These are phyloP conservation scores for Enteromius viviparus DNA, from an alignment of 2,797 vertebrate genomes.

Conservation along the genomic window DNA sequence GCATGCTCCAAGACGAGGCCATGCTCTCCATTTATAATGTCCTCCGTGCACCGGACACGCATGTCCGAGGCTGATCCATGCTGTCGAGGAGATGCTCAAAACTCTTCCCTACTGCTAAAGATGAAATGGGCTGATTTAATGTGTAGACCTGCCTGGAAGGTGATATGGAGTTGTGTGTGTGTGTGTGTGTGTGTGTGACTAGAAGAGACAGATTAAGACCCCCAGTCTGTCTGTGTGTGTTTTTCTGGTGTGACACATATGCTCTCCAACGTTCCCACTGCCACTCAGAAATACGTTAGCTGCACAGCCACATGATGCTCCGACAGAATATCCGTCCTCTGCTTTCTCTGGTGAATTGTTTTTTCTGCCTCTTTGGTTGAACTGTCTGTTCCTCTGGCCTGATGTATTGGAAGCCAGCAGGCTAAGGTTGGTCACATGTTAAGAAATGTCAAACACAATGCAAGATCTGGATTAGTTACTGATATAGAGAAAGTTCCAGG, in stretches of 20 bases:
- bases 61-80: constrained; percentile 60
- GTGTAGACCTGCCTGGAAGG: constrained; percentile 66
- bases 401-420: constrained; percentile 13
- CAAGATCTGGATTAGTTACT: constrained; percentile 37
- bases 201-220: constrained; percentile 70
- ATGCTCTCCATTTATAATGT: constrained; percentile 63
- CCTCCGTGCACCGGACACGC: constrained; percentile 52
- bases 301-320: constrained; percentile 16
- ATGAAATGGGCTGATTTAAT: constrained; percentile 78
- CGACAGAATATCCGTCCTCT: neutral
- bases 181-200: constrained; percentile 58
- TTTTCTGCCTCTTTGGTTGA: neutral
- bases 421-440: constrained; percentile 23
- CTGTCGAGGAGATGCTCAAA: constrained; percentile 52
- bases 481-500: constrained; percentile 19
- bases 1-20: constrained; percentile 59
- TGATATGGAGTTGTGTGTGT: constrained; percentile 71
- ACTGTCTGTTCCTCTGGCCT: constrained; percentile 3
- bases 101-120: constrained; percentile 67
- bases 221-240: constrained; percentile 61
- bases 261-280: constrained; percentile 47
- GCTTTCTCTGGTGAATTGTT: constrained; percentile 5
- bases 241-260: constrained; percentile 43
- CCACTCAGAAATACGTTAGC: constrained; percentile 55
- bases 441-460: constrained; percentile 39